A percentile compares a stretch with the other conserved stretches of the same genome.
phyloP scores from a whole-genome alignment of 2,888 invertebrate genomes.

The Pterostichus niger region DNA sequence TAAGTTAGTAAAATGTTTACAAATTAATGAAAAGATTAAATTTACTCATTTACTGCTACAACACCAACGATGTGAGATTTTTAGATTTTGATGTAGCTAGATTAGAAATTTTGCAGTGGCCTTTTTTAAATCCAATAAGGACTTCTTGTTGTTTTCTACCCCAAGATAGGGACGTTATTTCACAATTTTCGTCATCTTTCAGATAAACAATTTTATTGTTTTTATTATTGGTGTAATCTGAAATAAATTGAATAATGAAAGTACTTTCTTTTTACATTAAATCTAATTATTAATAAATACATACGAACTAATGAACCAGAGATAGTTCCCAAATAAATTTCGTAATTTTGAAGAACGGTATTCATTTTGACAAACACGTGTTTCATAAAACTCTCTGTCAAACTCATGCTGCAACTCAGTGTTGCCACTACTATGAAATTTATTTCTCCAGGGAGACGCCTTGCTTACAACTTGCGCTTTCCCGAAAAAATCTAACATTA shows the following conservation, averaged over 20 bases:
- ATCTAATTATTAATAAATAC: constrained; percentile 28
- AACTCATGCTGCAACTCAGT: constrained; percentile 23
- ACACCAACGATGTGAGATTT: constrained; percentile 78
- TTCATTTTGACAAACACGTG: constrained; percentile 53
- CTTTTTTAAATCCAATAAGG: constrained; percentile 83
- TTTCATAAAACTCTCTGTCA: constrained; percentile 39
- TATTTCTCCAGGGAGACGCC: constrained; percentile 90
- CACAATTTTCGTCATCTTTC: constrained; percentile 67
- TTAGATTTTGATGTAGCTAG: constrained; percentile 78
- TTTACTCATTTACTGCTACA: constrained; percentile 77
- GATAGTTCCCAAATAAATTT: constrained; percentile 69
- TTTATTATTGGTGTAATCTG: constrained; percentile 42
- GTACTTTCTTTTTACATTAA: background rate
- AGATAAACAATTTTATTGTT: constrained; percentile 51
- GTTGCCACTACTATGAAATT: constrained; percentile 30
- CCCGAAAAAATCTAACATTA: constrained; percentile 88
- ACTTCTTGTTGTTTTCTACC: constrained; percentile 83
- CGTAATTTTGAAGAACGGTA: constrained; percentile 50
- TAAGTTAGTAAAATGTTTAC: constrained; percentile 8
- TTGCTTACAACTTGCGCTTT: constrained; percentile 92
- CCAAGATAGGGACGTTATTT: constrained; percentile 85
- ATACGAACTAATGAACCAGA: constrained; percentile 70
- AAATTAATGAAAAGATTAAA: constrained; percentile 72
- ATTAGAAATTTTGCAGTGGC: constrained; percentile 83
- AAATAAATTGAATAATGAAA: constrained; percentile 13